Evolutionary conservation across 2,797 vertebrate genomes (phyloP), one percentile per base, ranked within the genome.

Genomic region (Sebastes reedi): DNA sequence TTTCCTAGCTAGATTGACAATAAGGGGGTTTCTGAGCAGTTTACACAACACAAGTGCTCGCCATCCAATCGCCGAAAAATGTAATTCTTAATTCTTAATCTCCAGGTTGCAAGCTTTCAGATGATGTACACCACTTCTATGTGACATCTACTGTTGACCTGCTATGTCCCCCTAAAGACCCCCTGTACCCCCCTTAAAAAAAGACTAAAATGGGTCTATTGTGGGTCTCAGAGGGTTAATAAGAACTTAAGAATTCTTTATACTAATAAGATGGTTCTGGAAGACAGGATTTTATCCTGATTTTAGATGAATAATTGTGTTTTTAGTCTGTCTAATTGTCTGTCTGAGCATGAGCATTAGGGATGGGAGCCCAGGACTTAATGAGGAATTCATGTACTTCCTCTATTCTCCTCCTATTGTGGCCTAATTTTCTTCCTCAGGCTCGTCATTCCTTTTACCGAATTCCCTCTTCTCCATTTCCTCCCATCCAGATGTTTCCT

Each of bases 341-440:
- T 59, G 27, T 68, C 56, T 69, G 29, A 46, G 25, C 67, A 12
- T 22, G 32, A 62, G 22, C 42, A 62, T 78, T 58, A 56, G 18
- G 30, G 70, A 42, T 27, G 58, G n/a, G n/a, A 74, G 66, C 73
- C 58, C 67, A 55, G 59, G 52, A 70, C 55, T 69, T 66, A 86
- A 83, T 62, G 74, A 77, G 66, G 36, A 75, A 74, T 83, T 67
- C 67, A 42, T 67, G 74, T 50, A 18, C 72, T 70, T 73, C 58
- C 29, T 78, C 42, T 56, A 5, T 68, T 80, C 52, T 82, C 69
- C 61, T 84, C 72, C 66, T 8, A 77, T 59, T 66, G 10, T 82
- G 79, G 27, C 83, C 85, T 81, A 77, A 71, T 85, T 89, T 79
- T 71, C 58, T 27, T 58, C 72, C 62, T 54, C 66, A 4, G 72